These are phyloP conservation scores for Pelodytes ibericus DNA, from an alignment of 2,797 vertebrate species.

Conservation along the genomic window DNA sequence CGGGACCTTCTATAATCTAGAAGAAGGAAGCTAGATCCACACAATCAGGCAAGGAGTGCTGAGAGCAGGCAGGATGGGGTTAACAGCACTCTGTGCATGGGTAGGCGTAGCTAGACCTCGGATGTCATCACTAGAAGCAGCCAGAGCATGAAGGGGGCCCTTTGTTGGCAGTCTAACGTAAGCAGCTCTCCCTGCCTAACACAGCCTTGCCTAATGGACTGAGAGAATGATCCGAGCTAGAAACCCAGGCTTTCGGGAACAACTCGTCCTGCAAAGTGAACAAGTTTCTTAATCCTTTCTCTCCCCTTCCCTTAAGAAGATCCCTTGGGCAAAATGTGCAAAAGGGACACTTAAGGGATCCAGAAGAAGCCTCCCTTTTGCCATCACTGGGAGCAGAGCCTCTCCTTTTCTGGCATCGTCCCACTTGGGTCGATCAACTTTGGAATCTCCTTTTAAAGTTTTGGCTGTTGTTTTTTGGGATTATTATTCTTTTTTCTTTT, in stretches of 20 bases:
- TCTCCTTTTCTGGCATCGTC: conserved; percentile 33
- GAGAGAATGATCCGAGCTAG: conserved; percentile 57
- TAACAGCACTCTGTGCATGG: conserved; percentile 51
- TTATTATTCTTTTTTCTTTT: too few species aligned
- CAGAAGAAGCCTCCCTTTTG: conserved; percentile 4
- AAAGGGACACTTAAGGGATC: background rate
- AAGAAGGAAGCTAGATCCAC: too few species aligned
- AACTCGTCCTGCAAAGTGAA: conserved; percentile 25
- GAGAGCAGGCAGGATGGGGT: conserved; percentile 54
- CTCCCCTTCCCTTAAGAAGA: conserved; percentile 57
- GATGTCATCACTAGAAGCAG: conserved; percentile 60
- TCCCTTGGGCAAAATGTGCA: conserved; percentile 10
- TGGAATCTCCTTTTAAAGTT: conserved; percentile 13
- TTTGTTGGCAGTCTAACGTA: conserved; percentile 89
- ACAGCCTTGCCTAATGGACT: conserved; percentile 64
- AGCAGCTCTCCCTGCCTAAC: conserved; percentile 70
- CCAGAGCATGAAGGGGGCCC: conserved; percentile 87
- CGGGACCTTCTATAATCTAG: too few species aligned
- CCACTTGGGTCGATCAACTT: conserved; percentile 25
- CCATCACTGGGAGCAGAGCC: conserved; percentile 12
- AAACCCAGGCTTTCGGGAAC: conserved; percentile 47
- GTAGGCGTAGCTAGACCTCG: conserved; percentile 38
- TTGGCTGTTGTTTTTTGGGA: too few species aligned
- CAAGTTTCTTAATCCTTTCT: background rate
- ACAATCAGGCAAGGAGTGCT: background rate